Conservation (phyloP, 2,888 invertebrate species). For the Sinodicranocentrus sp. region DNA sequence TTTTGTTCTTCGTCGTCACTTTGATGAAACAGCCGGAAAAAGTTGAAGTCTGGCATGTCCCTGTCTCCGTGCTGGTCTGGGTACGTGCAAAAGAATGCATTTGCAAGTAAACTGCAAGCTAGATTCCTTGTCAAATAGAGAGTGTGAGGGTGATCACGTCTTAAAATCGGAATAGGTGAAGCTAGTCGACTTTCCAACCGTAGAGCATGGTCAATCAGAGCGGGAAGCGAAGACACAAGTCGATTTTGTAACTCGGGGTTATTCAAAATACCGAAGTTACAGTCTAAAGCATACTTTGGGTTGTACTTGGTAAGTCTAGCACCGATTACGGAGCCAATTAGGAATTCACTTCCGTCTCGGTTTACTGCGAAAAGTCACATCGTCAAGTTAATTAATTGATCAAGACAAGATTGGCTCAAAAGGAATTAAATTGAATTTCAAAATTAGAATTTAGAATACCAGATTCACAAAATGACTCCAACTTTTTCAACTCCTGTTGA, state of each 20-base stretch:
- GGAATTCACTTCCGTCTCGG: too few species aligned
- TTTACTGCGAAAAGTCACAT: too few species aligned
- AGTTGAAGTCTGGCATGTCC: constrained; percentile 8
- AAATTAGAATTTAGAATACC: too few species aligned
- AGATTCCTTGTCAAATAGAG: constrained; percentile 21
- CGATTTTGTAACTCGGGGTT: neutral
- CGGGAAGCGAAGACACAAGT: neutral
- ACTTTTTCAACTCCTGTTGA: too few species aligned
- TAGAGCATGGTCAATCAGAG: neutral
- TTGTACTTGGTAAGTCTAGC: too few species aligned
- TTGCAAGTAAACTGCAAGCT: constrained; percentile 44
- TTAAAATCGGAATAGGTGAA: constrained; percentile 75
- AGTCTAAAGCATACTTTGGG: neutral
- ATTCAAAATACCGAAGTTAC: neutral
- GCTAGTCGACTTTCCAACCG: neutral
- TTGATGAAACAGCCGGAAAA: neutral
- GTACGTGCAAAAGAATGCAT: constrained; percentile 60
- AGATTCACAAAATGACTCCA: too few species aligned
- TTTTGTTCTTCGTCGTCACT: neutral
- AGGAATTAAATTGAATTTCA: too few species aligned
- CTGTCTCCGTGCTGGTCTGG: neutral
- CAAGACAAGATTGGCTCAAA: too few species aligned
- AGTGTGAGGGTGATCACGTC: neutral
- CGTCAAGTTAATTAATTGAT: too few species aligned
- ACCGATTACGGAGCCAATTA: too few species aligned